Conservation (phyloP, 2,888 invertebrate species). For the Tachina grossa region DNA sequence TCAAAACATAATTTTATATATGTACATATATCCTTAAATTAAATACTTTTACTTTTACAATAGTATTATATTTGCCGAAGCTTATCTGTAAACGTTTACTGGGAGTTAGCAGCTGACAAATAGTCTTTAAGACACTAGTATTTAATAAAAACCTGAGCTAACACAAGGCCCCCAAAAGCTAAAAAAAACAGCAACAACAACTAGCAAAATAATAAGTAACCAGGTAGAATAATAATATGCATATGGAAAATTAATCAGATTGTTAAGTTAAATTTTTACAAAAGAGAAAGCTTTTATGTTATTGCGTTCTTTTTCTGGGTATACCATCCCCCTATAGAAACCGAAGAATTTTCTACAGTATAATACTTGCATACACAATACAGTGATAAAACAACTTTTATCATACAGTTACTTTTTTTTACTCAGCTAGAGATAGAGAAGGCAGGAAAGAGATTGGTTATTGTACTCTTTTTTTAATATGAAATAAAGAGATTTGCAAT, state of each 20-base stretch:
- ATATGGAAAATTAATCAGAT: conserved; percentile 21
- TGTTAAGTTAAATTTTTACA: background rate
- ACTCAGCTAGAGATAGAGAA: conserved; percentile 1
- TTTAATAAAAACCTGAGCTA: conserved; percentile 44
- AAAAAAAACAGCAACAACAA: conserved; percentile 22
- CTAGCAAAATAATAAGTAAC: conserved; percentile 49
- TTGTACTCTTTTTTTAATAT: background rate
- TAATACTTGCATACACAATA: conserved; percentile 39
- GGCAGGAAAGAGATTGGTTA: background rate
- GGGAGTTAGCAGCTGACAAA: background rate
- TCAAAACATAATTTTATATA: background rate
- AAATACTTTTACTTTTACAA: background rate
- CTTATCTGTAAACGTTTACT: conserved; percentile 6
- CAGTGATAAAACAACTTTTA: conserved; percentile 29
- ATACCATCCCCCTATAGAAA: background rate
- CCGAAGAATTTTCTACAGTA: conserved; percentile 40
- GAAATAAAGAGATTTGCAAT: background rate
- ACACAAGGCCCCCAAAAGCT: conserved; percentile 62
- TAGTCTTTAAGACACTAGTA: background rate
- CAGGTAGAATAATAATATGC: conserved; percentile 58
- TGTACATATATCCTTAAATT: background rate
- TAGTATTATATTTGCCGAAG: background rate
- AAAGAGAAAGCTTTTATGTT: conserved; percentile 44
- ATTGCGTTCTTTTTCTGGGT: conserved; percentile 25
- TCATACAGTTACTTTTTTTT: conserved; percentile 6